These are phyloP conservation scores for Arremon aurantiirostris DNA, from an alignment of 2,797 vertebrate species.

Conservation along the genomic window DNA sequence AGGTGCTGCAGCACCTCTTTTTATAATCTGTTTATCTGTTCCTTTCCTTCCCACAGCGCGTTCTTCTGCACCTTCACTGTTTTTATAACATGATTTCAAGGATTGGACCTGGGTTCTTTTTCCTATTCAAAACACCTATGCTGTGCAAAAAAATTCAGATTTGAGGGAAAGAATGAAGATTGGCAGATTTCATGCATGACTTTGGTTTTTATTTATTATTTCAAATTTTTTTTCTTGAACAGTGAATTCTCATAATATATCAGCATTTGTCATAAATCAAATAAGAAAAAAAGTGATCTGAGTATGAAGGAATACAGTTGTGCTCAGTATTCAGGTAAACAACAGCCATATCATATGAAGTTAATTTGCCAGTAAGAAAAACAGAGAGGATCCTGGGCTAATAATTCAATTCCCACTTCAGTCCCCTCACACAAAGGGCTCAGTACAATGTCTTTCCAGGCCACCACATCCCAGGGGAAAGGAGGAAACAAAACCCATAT, in stretches of 20 bases:
- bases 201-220: background rate
- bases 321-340: background rate
- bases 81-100: background rate
- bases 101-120: fast-evolving
- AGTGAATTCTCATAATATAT: background rate
- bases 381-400: background rate
- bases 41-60: background rate
- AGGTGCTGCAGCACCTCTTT: background rate
- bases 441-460: background rate
- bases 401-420: background rate
- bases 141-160: background rate
- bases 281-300: background rate
- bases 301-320: background rate
- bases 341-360: background rate
- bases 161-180: background rate
- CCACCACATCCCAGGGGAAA: background rate
- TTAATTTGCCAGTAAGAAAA: background rate
- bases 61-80: background rate
- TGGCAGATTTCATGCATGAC: background rate
- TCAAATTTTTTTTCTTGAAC: background rate
- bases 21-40: background rate
- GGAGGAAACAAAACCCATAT: background rate
- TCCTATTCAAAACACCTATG: background rate
- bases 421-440: background rate
- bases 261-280: background rate